phyloP scores from a whole-genome alignment of 2,888 invertebrate genomes.

The Trissoscelio sp. region DNA sequence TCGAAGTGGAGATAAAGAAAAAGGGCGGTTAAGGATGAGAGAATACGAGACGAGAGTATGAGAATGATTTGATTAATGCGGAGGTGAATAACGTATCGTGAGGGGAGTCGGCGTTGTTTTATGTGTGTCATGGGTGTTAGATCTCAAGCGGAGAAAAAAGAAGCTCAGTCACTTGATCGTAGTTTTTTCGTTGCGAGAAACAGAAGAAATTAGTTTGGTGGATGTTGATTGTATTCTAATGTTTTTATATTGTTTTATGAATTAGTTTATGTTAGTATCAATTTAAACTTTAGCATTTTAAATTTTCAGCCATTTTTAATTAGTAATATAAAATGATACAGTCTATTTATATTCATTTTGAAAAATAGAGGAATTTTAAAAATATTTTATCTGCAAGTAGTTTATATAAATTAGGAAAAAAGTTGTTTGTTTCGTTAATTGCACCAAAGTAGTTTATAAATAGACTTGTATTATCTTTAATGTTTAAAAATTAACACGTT shows the following conservation, averaged over 20 bases:
- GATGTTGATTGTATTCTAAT: constrained; percentile 1
- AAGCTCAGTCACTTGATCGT: constrained; percentile 12
- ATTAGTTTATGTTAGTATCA: no score
- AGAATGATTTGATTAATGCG: constrained; percentile 49
- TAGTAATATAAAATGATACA: no score
- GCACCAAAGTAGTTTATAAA: no score
- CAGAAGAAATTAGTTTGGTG: background rate
- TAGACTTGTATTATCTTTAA: no score
- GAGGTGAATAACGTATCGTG: constrained; percentile 40
- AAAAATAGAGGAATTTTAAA: no score
- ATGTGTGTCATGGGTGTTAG: constrained; percentile 38
- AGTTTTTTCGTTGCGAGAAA: constrained; percentile 2
- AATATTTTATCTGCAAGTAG: no score
- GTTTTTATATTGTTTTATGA: background rate
- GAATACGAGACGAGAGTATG: constrained; percentile 50
- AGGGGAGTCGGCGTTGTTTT: constrained; percentile 23
- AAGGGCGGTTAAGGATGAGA: constrained; percentile 59
- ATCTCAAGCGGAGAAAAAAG: constrained; percentile 4
- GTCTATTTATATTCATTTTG: no score
- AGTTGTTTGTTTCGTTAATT: no score
- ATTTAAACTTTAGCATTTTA: no score
- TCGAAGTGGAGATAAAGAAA: constrained; percentile 53
- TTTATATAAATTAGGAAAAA: no score
- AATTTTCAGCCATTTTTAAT: no score
- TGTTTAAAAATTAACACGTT: no score